Evolutionary conservation across 2,888 invertebrate genomes (phyloP).

Genomic region (Phengaris arion): DNA sequence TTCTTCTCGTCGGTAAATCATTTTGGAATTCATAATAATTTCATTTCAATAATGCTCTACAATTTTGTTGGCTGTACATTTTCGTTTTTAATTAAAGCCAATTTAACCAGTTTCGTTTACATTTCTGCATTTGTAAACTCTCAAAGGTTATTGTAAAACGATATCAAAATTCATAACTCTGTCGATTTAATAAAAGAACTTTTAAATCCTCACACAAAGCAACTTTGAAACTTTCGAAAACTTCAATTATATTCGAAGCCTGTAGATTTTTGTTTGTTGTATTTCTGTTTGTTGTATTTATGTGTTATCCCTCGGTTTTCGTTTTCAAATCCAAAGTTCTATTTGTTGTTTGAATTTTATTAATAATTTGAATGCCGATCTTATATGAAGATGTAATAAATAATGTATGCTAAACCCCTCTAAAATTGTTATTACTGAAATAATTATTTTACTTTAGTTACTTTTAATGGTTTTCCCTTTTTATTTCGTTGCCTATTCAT

Average conservation of each 20-base stretch:
- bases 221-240: constrained; percentile 11
- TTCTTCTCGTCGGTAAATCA: no score
- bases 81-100: constrained; percentile 8
- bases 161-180: constrained; percentile 5
- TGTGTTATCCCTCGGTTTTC: not conserved
- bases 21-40: no score
- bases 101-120: constrained; percentile 17
- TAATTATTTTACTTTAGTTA: not conserved
- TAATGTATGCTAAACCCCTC: not conserved
- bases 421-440: not conserved
- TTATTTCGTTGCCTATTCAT: not conserved
- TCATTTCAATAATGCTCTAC: not conserved
- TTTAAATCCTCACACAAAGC: constrained; percentile 11
- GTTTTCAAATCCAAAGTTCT: not conserved
- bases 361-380: not conserved
- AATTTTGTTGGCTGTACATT: constrained; percentile 3
- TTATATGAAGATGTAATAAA: not conserved
- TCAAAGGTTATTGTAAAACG: constrained; percentile 15
- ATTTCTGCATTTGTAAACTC: constrained; percentile 7
- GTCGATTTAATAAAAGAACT: constrained; percentile 9
- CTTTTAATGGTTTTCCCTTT: not conserved
- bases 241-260: constrained; percentile 3
- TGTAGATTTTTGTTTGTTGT: not conserved
- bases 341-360: constrained; percentile 3
- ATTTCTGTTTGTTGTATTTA: constrained; percentile 1